Percentiles rank a stretch among this genome's conserved stretches.
Conservation (phyloP, 2,113 vertebrate genomes). For the Salvelinus sp. region DNA sequence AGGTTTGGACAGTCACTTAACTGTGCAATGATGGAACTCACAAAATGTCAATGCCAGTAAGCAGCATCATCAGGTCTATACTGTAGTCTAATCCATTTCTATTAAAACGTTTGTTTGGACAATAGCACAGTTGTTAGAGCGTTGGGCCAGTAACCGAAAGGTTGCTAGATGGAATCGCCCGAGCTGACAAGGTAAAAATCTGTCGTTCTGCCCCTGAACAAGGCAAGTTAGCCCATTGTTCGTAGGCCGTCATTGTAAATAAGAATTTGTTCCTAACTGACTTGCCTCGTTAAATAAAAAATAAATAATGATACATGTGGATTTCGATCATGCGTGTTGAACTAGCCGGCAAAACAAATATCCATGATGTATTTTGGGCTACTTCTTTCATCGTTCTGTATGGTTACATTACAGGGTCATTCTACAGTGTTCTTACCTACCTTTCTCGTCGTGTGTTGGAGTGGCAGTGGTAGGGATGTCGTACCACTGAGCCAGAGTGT, state of each 20-base stretch:
- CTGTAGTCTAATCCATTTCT: neutral
- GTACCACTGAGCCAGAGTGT: conserved; percentile 91
- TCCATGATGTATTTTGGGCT: neutral
- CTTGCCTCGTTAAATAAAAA: too few relatives aligned
- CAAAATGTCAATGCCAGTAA: conserved; percentile 44
- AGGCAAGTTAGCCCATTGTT: too few relatives aligned
- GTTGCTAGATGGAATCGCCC: too few relatives aligned
- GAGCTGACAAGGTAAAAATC: too few relatives aligned
- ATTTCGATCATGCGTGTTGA: too few relatives aligned
- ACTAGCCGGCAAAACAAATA: neutral
- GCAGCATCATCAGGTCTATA: neutral
- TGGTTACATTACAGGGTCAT: neutral
- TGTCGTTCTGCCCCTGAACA: too few relatives aligned
- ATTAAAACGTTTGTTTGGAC: neutral
- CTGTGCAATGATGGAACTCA: conserved; percentile 26
- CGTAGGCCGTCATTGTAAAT: too few relatives aligned
- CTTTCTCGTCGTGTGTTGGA: conserved; percentile 97
- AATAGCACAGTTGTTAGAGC: too few relatives aligned
- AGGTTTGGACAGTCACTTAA: conserved; percentile 50
- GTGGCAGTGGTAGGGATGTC: conserved; percentile 94
- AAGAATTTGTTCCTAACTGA: too few relatives aligned
- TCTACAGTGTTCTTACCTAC: conserved; percentile 80
- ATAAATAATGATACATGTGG: neutral
- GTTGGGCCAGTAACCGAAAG: too few relatives aligned
- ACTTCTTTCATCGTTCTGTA: too few relatives aligned